Conservation (phyloP, 2,113 vertebrate genomes). For the Columba janthina region DNA sequence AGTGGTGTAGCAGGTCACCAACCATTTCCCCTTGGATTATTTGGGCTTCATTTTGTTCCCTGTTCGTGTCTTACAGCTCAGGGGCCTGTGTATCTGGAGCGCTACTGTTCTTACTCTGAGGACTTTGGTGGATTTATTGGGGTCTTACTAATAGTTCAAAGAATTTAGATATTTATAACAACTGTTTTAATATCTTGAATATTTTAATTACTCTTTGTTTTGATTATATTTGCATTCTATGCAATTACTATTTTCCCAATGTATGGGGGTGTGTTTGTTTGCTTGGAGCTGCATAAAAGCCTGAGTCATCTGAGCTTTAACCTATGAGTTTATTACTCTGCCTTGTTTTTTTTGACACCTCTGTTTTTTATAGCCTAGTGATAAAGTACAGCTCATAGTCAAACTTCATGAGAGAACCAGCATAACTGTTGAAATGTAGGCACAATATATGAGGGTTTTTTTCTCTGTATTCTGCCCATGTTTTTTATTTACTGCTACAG, state of each 20-base stretch:
- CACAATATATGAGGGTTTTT: fast-evolving
- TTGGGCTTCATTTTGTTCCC: too few species aligned
- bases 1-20: too few species aligned
- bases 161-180: background rate
- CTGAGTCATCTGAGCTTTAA: background rate
- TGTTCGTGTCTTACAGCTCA: too few species aligned
- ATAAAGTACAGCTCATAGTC: background rate
- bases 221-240: background rate
- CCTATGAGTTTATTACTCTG: background rate
- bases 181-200: background rate
- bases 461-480: background rate
- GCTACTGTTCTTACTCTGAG: too few species aligned
- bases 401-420: background rate
- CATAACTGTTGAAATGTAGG: background rate
- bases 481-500: background rate
- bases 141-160: background rate
- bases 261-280: background rate
- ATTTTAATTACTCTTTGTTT: background rate
- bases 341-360: background rate
- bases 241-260: background rate
- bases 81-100: too few species aligned
- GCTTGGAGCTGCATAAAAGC: background rate
- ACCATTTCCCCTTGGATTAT: too few species aligned
- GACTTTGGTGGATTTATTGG: too few species aligned
- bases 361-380: background rate